phyloP scores from a whole-genome alignment of 2,888 invertebrate species.

The Cataglyphis rosenhaueri region DNA sequence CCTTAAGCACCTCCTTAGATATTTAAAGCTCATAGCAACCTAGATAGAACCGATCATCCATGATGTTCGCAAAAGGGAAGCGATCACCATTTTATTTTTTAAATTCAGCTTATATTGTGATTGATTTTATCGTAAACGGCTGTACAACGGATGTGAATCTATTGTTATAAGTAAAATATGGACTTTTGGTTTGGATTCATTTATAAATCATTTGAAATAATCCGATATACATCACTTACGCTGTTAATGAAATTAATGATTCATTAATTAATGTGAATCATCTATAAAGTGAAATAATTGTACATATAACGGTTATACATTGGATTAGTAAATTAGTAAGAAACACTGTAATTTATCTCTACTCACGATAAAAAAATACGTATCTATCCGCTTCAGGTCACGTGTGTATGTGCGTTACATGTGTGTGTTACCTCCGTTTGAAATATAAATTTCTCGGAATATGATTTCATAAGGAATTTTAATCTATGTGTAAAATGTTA shows the following conservation, averaged over 20 bases:
- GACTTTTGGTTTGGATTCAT: not conserved
- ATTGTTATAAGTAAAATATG: not conserved
- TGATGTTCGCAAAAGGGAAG: conserved; percentile 31
- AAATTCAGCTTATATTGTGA: conserved; percentile 15
- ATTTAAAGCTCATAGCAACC: conserved; percentile 75
- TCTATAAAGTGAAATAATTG: conserved; percentile 42
- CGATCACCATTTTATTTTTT: conserved; percentile 45
- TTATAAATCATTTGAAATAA: not conserved
- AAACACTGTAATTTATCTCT: conserved; percentile 45
- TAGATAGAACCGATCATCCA: conserved; percentile 62
- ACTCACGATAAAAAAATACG: conserved; percentile 7
- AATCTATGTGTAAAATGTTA: conserved; percentile 4
- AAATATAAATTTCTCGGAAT: not conserved
- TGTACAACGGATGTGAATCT: not conserved
- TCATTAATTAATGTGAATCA: not conserved
- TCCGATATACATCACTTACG: not conserved
- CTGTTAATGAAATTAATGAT: conserved; percentile 21
- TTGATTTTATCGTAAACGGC: conserved; percentile 31
- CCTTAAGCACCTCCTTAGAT: conserved; percentile 81
- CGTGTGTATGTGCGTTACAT: not conserved
- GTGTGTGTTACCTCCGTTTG: not conserved
- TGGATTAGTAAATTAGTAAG: conserved; percentile 7
- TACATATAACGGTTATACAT: conserved; percentile 37
- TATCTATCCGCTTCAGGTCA: not conserved
- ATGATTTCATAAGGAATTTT: conserved; percentile 8